Evolutionary conservation across 2,113 vertebrate genomes (phyloP).

Genomic region (Coryphaenoides rupestris): DNA sequence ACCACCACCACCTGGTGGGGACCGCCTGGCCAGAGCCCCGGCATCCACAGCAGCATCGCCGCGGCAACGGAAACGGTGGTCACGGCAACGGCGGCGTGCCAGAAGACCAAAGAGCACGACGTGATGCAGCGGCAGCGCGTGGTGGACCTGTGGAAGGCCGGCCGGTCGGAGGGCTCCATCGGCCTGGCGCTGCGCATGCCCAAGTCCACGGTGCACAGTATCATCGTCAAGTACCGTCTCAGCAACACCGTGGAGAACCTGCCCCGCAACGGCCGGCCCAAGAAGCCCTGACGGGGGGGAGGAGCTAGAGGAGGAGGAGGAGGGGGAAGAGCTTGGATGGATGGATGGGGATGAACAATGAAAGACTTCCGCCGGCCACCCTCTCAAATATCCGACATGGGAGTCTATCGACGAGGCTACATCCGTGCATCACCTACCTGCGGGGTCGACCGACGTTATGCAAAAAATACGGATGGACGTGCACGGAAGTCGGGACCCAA

Average conservation of each 20-base stretch:
- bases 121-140: constrained; percentile 78
- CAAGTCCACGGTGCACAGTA: constrained; percentile 81
- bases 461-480: too few species aligned
- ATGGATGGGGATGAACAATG: neutral
- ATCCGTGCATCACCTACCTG: too few species aligned
- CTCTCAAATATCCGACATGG: too few species aligned
- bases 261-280: constrained; percentile 76
- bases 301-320: neutral
- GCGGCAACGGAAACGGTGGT: constrained; percentile 13
- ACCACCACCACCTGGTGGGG: too few species aligned
- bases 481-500: too few species aligned
- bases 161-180: constrained; percentile 78
- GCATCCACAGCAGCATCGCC: neutral
- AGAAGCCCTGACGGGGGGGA: constrained; percentile 65
- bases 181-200: constrained; percentile 78
- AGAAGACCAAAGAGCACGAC: constrained; percentile 82
- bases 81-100: constrained; percentile 56
- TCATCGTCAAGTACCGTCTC: constrained; percentile 80
- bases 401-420: too few species aligned
- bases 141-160: constrained; percentile 82
- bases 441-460: too few species aligned
- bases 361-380: too few species aligned
- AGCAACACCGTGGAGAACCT: constrained; percentile 82
- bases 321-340: neutral
- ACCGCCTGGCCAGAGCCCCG: neutral